Percentiles rank a stretch among this genome's conserved stretches.
Conservation (phyloP, 2,888 invertebrate genomes). For the Eristalis tenax region DNA sequence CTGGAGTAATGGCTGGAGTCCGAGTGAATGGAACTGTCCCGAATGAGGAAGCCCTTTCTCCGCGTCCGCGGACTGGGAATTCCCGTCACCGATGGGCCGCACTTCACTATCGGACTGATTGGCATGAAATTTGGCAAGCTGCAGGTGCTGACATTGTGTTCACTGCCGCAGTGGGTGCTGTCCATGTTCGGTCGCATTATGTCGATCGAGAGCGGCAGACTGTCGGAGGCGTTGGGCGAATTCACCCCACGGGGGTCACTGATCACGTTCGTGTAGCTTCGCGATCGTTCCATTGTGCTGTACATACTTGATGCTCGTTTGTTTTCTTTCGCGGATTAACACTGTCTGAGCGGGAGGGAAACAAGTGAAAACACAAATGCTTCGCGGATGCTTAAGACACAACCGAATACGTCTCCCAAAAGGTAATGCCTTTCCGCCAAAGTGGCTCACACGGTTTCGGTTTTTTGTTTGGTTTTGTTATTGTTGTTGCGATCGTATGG, state of each 20-base stretch:
- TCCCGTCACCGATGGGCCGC: not conserved
- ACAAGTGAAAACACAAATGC: constrained; percentile 12
- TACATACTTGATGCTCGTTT: constrained; percentile 12
- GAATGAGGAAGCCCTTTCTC: constrained; percentile 74
- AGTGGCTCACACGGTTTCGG: constrained; percentile 19
- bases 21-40: constrained; percentile 80
- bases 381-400: constrained; percentile 4
- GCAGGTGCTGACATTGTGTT: constrained; percentile 57
- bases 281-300: constrained; percentile 54
- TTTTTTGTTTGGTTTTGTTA: constrained; percentile 6
- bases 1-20: constrained; percentile 87
- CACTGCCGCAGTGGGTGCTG: constrained; percentile 58
- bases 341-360: constrained; percentile 17
- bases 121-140: constrained; percentile 71
- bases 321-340: constrained; percentile 11
- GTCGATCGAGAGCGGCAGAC: constrained; percentile 57
- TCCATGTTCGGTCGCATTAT: constrained; percentile 57
- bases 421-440: constrained; percentile 20
- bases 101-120: constrained; percentile 66
- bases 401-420: constrained; percentile 18
- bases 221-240: constrained; percentile 41
- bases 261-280: constrained; percentile 64
- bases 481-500: constrained; percentile 21
- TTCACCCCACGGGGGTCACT: constrained; percentile 56
- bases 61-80: constrained; percentile 67